Conservation (phyloP, 30 jellyfish, hydroid and myxozoan species). For the Aurelia coerulea region DNA sequence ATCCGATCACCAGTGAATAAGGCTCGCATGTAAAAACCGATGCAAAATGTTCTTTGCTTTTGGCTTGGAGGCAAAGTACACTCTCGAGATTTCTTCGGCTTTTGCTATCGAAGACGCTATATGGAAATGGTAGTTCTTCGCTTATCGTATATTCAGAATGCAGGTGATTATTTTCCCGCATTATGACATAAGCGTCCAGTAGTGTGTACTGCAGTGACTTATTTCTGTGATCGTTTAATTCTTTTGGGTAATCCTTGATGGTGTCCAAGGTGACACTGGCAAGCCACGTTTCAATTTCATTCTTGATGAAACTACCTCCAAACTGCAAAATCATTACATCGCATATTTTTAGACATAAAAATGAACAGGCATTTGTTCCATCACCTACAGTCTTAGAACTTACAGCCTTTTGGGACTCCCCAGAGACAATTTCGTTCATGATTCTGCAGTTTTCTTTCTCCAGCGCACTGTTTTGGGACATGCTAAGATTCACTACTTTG, state of each 20-base stretch:
- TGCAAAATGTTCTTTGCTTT: neutral
- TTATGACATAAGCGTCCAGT: neutral
- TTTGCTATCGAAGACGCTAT: no score
- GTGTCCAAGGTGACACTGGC: neutral
- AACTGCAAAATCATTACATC: neutral
- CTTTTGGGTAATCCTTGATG: constrained; percentile 6
- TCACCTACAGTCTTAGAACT: neutral
- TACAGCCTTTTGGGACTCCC: neutral
- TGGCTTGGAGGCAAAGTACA: no score
- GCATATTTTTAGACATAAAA: constrained; percentile 6
- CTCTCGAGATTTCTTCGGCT: no score
- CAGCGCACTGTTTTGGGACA: constrained; percentile 13
- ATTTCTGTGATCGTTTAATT: neutral
- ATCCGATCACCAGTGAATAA: neutral
- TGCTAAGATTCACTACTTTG: neutral
- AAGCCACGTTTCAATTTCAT: neutral
- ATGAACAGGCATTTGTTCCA: constrained; percentile 37
- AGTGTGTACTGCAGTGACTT: neutral
- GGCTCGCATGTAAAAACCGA: constrained; percentile 16
- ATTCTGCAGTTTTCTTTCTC: neutral
- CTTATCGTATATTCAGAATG: no score
- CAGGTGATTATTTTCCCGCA: constrained; percentile 9
- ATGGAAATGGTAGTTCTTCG: no score
- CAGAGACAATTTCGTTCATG: neutral
- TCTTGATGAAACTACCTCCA: neutral